Evolutionary conservation across 1,140 invertebrate species (phyloP), one percentile per base, ranked within the genome.

Genomic region (Drosophila tsacasi): DNA sequence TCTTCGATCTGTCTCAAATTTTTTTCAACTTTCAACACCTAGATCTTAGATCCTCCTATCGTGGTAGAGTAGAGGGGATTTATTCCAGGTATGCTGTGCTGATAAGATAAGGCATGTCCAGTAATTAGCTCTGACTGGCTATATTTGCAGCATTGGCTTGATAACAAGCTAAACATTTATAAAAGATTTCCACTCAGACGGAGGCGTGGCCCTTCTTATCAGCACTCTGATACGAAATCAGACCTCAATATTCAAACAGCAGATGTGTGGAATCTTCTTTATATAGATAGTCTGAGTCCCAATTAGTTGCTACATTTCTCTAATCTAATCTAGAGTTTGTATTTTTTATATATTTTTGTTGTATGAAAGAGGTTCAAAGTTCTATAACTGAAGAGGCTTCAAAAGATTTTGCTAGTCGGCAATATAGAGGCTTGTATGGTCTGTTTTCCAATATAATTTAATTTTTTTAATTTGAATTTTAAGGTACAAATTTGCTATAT

Each of bases 131-230:
- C 35, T 76, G 72, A 76, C 74, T 67, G 61, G 52, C 54, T 15
- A 30, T 50, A 52, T 73, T 46, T 67, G 23, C 27, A 42, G 17
- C 32, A 44, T 8, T 42, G 6, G n/a, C 9, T 44, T 69, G 47
- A 69, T 69, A 55, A 40, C 65, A 49, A 13, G 27, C 13, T 40
- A 54, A 10, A 44, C 13, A 21, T 27, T 39, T 67, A 27, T 66
- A 30, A 76, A 76, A 76, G 62, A 76, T 76, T 76, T 76, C 74
- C 62, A 76, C 58, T 59, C 62, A 76, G 54, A 76, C 55, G 74
- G 62, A 67, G 74, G 74, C 54, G 74, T 76, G 74, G 62, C 47
- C 23, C 46, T 13, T n/a, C 61, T 76, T 76, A 76, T 76, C 74
- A 46, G 46, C 17, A 15, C 30, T 25, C 19, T 13, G 23, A 60